Conservation (phyloP, 2,113 vertebrate species). For the Neolamprologus toae region DNA sequence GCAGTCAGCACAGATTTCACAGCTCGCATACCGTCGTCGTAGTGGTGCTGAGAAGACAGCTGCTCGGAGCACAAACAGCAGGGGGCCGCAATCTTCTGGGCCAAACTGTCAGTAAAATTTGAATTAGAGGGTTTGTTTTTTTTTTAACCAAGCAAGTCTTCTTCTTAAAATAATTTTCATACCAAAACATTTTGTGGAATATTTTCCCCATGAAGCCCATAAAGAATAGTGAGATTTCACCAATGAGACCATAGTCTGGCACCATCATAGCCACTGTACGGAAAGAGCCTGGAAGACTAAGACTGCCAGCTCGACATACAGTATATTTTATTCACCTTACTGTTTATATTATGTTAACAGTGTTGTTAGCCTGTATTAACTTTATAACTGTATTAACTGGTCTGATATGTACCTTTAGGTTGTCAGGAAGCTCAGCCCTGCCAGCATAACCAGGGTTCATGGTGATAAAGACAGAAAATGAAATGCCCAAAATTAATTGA, state of each 20-base stretch:
- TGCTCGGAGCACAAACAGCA: conserved; percentile 90
- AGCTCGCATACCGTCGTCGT: conserved; percentile 90
- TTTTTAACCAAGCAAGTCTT: not conserved
- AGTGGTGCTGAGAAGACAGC: conserved; percentile 90
- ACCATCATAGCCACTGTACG: conserved; percentile 96
- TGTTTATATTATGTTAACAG: not conserved
- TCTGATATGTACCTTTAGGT: conserved; percentile 79
- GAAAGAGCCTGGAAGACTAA: conserved; percentile 61
- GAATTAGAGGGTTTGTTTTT: not conserved
- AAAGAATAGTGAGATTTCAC: conserved; percentile 92
- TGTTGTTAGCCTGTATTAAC: not conserved
- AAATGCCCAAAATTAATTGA: not conserved
- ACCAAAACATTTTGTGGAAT: not conserved
- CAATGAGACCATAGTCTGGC: conserved; percentile 90
- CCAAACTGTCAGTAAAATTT: conserved; percentile 68
- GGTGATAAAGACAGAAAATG: conserved; percentile 82
- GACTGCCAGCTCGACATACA: not conserved
- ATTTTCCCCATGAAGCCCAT: conserved; percentile 80
- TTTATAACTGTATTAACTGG: not conserved
- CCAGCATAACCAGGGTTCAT: conserved; percentile 97
- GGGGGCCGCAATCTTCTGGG: conserved; percentile 92
- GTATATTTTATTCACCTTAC: not conserved
- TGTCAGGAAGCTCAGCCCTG: conserved; percentile 87
- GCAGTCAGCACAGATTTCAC: conserved; percentile 93
- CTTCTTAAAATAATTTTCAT: not conserved